Evolutionary conservation across 2,113 vertebrate genomes (phyloP).

Genomic region (Rhinolophus sinicus): DNA sequence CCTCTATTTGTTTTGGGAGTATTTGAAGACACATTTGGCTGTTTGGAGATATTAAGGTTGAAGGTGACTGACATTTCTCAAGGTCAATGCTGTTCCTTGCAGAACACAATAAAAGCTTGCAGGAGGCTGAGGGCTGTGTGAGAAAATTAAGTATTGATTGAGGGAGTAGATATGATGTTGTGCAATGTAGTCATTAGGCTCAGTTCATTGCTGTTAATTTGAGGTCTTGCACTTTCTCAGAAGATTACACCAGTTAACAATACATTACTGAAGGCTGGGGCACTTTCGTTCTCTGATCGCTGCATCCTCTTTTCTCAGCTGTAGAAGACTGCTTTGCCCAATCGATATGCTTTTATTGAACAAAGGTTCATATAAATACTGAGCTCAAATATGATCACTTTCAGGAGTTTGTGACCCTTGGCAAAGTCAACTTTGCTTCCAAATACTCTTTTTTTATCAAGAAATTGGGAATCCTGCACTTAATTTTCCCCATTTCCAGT

Average conservation of each 20-base stretch:
- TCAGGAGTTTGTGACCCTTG: background rate
- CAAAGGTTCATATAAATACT: background rate
- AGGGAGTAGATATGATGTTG: slow-evolving; percentile 66
- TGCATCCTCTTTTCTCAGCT: slow-evolving; percentile 45
- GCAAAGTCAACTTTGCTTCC: background rate
- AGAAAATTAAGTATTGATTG: slow-evolving; percentile 89
- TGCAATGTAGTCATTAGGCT: slow-evolving; percentile 81
- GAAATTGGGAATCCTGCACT: background rate
- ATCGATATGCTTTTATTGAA: slow-evolving; percentile 60
- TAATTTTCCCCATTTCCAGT: background rate
- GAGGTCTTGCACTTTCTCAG: slow-evolving; percentile 76
- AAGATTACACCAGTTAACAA: slow-evolving; percentile 77
- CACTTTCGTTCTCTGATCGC: slow-evolving; percentile 34
- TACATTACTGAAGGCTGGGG: slow-evolving; percentile 75
- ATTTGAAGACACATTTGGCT: slow-evolving; percentile 56
- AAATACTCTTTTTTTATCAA: background rate
- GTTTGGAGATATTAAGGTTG: slow-evolving; percentile 65
- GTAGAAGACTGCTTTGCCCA: background rate
- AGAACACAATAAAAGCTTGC: slow-evolving; percentile 71
- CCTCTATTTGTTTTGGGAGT: slow-evolving; percentile 35
- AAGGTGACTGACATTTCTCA: slow-evolving; percentile 38
- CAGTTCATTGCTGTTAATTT: slow-evolving; percentile 83
- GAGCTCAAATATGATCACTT: slow-evolving; percentile 17
- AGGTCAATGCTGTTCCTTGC: slow-evolving; percentile 61
- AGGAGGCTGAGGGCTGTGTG: slow-evolving; percentile 68